Evolutionary conservation across 2,888 invertebrate genomes (phyloP).

Genomic region (Hoplodrina blanda): DNA sequence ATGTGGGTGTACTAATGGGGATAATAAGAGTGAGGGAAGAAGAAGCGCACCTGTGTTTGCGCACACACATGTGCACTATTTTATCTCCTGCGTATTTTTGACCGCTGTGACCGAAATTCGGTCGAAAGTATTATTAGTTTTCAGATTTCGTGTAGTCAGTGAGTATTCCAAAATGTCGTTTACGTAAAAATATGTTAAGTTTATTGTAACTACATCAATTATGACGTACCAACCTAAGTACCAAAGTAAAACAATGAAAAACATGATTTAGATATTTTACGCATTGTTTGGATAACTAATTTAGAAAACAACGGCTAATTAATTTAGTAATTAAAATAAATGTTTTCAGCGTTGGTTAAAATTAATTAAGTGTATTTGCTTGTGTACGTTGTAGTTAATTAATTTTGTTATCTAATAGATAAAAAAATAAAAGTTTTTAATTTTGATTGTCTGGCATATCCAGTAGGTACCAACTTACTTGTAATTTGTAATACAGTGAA

Average conservation of each 20-base stretch:
- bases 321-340: conserved; percentile 60
- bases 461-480: neutral
- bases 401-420: conserved; percentile 16
- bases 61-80: no score
- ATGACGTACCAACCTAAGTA: neutral
- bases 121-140: no score
- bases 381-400: conserved; percentile 33
- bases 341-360: conserved; percentile 43
- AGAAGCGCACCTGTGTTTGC: no score
- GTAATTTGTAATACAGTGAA: no score
- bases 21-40: no score
- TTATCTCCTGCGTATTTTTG: no score
- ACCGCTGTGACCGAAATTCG: no score
- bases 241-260: conserved; percentile 31
- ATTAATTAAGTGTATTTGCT: conserved; percentile 49
- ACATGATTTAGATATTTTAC: conserved; percentile 41
- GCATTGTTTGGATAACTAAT: conserved; percentile 56
- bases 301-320: conserved; percentile 61
- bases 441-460: conserved; percentile 20
- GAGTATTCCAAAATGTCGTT: neutral
- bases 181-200: neutral
- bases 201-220: neutral
- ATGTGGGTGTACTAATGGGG: no score
- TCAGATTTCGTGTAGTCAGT: no score
- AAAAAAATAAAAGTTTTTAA: conserved; percentile 11